These are phyloP conservation scores for Diabrotica virgifera DNA, from an alignment of 1,140 invertebrate species.

Conservation along the genomic window DNA sequence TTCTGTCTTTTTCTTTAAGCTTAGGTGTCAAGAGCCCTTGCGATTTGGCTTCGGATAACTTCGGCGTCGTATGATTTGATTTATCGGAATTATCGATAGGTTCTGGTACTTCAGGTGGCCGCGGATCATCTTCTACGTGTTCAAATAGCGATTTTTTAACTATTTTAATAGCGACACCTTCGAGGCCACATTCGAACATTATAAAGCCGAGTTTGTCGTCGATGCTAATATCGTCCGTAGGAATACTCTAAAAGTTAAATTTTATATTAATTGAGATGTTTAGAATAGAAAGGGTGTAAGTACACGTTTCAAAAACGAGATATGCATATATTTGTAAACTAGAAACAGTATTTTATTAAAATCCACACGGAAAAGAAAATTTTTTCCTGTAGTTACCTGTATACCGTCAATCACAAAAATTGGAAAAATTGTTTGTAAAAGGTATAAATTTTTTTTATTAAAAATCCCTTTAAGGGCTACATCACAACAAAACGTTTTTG, in stretches of 20 bases:
- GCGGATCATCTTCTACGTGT: slow-evolving; percentile 56
- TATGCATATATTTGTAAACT: no score
- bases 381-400: no score
- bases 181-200: slow-evolving; percentile 95
- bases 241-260: slow-evolving; percentile 27
- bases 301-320: no score
- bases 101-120: slow-evolving; percentile 36
- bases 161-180: slow-evolving; percentile 82
- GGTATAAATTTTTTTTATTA: no score
- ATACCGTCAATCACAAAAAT: no score
- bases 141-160: slow-evolving; percentile 67
- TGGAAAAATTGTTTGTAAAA: no score
- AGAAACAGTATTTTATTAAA: no score
- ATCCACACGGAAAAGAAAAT: no score
- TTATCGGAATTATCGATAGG: slow-evolving; percentile 34
- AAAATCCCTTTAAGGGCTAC: no score
- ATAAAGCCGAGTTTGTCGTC: slow-evolving; percentile 86
- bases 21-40: slow-evolving; percentile 29
- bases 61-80: slow-evolving; percentile 42
- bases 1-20: slow-evolving; percentile 28
- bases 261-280: not conserved
- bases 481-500: no score
- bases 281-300: no score
- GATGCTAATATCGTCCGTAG: slow-evolving; percentile 36
- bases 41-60: slow-evolving; percentile 12